phyloP scores from a whole-genome alignment of 2,888 invertebrate species.

The Plebejus melissa region DNA sequence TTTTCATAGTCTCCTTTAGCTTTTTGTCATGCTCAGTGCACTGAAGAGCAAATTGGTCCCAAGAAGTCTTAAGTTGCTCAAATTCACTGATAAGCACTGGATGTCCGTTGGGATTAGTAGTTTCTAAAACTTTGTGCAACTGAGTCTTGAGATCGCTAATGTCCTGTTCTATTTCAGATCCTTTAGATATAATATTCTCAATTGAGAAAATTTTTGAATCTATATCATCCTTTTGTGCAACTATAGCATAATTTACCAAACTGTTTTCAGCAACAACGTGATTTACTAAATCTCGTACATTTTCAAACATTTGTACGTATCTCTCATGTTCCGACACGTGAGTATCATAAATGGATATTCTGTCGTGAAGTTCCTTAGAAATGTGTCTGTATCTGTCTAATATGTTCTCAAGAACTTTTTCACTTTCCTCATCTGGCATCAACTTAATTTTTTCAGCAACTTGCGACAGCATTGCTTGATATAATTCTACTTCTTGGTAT shows the following conservation, averaged over 20 bases:
- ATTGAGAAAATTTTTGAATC: conserved; percentile 86
- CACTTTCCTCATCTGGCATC: conserved; percentile 88
- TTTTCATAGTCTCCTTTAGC: conserved; percentile 85
- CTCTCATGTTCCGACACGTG: conserved; percentile 90
- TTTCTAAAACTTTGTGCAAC: conserved; percentile 84
- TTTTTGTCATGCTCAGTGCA: conserved; percentile 85
- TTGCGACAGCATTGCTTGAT: conserved; percentile 90
- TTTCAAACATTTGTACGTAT: conserved; percentile 89
- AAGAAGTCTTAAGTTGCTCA: conserved; percentile 85
- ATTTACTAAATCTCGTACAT: conserved; percentile 89
- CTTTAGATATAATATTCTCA: conserved; percentile 86
- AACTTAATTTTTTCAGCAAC: conserved; percentile 89
- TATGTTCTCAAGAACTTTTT: conserved; percentile 85
- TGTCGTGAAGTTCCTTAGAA: conserved; percentile 82
- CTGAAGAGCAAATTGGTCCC: conserved; percentile 86
- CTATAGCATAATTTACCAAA: conserved; percentile 86
- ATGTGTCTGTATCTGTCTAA: conserved; percentile 85
- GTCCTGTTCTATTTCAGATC: conserved; percentile 85
- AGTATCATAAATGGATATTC: conserved; percentile 83
- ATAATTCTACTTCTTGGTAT: conserved; percentile 91
- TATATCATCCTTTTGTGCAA: conserved; percentile 88
- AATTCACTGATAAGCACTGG: conserved; percentile 84
- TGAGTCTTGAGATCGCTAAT: conserved; percentile 84
- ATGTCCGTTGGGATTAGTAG: conserved; percentile 89
- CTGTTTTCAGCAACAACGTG: conserved; percentile 88